These are phyloP conservation scores for Prietella phreatophila DNA, from an alignment of 2,113 vertebrate genomes.

Conservation along the genomic window DNA sequence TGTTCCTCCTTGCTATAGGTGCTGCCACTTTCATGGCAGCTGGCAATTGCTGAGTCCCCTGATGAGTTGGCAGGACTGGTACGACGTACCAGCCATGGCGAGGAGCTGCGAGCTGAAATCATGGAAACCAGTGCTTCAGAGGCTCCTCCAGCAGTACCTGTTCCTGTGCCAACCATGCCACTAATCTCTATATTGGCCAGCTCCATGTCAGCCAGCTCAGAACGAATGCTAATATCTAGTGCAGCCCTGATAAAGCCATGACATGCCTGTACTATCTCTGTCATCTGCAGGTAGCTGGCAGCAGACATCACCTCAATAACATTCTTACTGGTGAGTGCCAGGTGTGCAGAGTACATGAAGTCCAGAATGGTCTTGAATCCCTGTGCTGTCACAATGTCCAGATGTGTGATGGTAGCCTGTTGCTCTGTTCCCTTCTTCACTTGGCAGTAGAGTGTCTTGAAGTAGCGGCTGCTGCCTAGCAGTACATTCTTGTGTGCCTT, in stretches of 20 bases:
- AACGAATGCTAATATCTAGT: constrained; percentile 95
- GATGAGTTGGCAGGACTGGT: constrained; percentile 95
- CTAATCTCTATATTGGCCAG: constrained; percentile 86
- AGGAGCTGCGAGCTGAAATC: constrained; percentile 92
- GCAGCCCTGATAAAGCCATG: constrained; percentile 97
- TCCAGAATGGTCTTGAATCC: constrained; percentile 98
- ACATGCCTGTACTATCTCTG: constrained; percentile 96
- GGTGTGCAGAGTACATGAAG: constrained; percentile 98
- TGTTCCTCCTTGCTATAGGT: constrained; percentile 91
- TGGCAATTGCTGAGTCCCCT: constrained; percentile 95
- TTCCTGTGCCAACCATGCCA: constrained; percentile 63
- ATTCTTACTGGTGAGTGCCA: constrained; percentile 94
- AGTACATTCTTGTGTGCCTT: constrained; percentile 97
- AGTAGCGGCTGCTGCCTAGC: constrained; percentile 95
- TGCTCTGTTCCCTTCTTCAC: constrained; percentile 92
- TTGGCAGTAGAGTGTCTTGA: constrained; percentile 98
- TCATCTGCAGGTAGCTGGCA: constrained; percentile 98
- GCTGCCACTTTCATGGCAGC: constrained; percentile 93
- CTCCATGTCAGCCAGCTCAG: constrained; percentile 84
- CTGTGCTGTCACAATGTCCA: constrained; percentile 96
- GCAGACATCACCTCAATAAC: constrained; percentile 99
- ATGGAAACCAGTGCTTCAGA: constrained; percentile 89
- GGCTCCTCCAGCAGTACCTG: constrained; percentile 65
- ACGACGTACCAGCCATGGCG: constrained; percentile 88
- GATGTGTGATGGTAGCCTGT: constrained; percentile 92